Evolutionary conservation across 2,113 vertebrate genomes (phyloP), one percentile per base, ranked within the genome.

Genomic region (Hoplias malabaricus): DNA sequence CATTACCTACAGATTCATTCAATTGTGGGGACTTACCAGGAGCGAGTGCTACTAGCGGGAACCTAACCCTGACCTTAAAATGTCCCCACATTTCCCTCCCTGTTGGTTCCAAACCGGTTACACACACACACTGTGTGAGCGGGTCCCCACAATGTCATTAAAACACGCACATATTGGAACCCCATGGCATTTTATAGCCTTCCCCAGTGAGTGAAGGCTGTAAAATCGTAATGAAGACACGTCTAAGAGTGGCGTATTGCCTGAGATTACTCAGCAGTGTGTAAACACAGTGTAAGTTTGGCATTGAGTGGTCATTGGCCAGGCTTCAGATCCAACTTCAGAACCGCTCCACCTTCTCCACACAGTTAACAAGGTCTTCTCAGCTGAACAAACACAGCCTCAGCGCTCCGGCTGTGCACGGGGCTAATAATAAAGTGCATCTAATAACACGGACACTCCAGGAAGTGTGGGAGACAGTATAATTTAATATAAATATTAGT

Each of bases 141-240:
- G n/a, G n/a, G n/a, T n/a, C n/a, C n/a, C n/a, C n/a, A n/a, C n/a
- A n/a, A n/a, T n/a, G n/a, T n/a, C n/a, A n/a, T n/a, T n/a, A n/a
- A n/a, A n/a, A 46, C 31, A 69, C 10, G 21, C 9, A 46, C 48
- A 69, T 14, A 65, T 2, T 27, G 31, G 13, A 61, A 69, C 40
- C n/a, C 34, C 0, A 34, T 54, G 61, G 14, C 9, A 46, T 71
- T 65, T 75, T 42, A 43, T 43, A 16, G 59, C 31, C 33, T 36
- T 33, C n/a, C 31, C 33, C 11, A 53, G 27, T 56, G 46, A 75
- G 34, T 56, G 63, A 72, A 57, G 29, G 63, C 38, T 34, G 23
- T 33, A 29, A 66, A 42, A 70, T 33, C 69, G 54, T 69, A 61
- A 74, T 53, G 66, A 46, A 19, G 36, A 73, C 31, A 29, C 53